Evolutionary conservation across 2,113 vertebrate species (phyloP).

Genomic region (Toxotes chatareus): DNA sequence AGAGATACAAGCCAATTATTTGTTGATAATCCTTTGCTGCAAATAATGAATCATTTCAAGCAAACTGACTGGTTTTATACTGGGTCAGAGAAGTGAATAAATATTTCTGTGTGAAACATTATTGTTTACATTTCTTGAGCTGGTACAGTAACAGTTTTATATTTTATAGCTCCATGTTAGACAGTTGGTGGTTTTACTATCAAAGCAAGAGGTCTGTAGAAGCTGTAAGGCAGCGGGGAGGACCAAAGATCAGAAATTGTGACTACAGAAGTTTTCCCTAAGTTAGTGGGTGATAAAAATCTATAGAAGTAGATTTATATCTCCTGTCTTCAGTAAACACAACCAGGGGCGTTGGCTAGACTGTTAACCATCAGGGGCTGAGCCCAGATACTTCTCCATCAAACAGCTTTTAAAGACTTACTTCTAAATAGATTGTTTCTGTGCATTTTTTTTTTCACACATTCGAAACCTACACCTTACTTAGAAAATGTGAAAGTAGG

Average conservation of each 20-base stretch:
- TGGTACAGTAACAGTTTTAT: slow-evolving; percentile 25
- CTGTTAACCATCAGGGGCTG: not conserved
- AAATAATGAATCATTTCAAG: slow-evolving; percentile 42
- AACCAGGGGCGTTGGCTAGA: not conserved
- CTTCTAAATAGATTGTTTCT: too few relatives aligned
- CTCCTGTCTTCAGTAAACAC: slow-evolving; percentile 20
- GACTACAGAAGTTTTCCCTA: slow-evolving; percentile 40
- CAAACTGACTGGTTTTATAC: slow-evolving; percentile 42
- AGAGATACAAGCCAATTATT: slow-evolving; percentile 54
- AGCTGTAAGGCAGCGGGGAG: slow-evolving; percentile 19
- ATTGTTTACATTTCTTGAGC: slow-evolving; percentile 35
- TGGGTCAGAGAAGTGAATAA: slow-evolving; percentile 52
- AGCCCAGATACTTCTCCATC: not conserved
- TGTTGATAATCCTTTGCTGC: slow-evolving; percentile 46
- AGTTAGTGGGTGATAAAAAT: slow-evolving; percentile 46
- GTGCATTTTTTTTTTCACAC: too few relatives aligned
- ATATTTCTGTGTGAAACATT: slow-evolving; percentile 29
- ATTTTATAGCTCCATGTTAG: slow-evolving; percentile 50
- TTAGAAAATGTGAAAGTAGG: too few relatives aligned
- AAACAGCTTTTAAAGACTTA: not conserved
- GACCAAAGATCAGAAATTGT: slow-evolving; percentile 44
- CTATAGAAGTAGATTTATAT: slow-evolving; percentile 71
- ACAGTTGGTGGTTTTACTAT: slow-evolving; percentile 50
- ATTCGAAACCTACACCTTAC: too few relatives aligned
- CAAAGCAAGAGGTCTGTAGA: slow-evolving; percentile 38